These are phyloP conservation scores for Lepeophtheirus salmonis DNA, from an alignment of 1,140 invertebrate species.

Conservation along the genomic window DNA sequence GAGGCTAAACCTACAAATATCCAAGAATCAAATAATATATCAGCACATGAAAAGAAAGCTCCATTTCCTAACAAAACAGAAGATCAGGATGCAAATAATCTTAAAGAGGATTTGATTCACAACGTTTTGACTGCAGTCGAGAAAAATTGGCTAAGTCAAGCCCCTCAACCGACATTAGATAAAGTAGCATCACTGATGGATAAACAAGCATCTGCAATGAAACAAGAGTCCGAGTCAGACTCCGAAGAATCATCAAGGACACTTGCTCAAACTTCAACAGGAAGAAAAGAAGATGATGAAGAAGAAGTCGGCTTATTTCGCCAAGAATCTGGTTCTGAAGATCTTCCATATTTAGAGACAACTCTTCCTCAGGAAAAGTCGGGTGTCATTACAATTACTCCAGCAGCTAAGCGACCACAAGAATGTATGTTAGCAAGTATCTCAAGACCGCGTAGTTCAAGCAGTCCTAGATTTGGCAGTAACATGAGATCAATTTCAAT, in stretches of 20 bases:
- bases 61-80: background rate
- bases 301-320: constrained; percentile 7
- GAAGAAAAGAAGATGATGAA: background rate
- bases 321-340: constrained; percentile 13
- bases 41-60: background rate
- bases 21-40: background rate
- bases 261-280: background rate
- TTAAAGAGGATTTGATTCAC: constrained; percentile 15
- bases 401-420: background rate
- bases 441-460: constrained; percentile 7
- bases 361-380: constrained; percentile 13
- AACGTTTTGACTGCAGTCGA: constrained; percentile 12
- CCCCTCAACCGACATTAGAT: constrained; percentile 14
- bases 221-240: constrained; percentile 1
- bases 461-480: background rate
- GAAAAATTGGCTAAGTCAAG: constrained; percentile 17
- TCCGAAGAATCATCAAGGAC: background rate
- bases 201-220: background rate
- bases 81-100: background rate
- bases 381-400: constrained; percentile 11
- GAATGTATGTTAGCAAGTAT: constrained; percentile 15
- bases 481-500: background rate
- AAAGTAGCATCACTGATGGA: constrained; percentile 5
- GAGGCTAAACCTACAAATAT: background rate
- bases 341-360: constrained; percentile 16